A percentile compares a stretch with the other conserved stretches of the same genome.
phyloP scores from a whole-genome alignment of 2,113 vertebrate genomes.

The Osmerus eperlanus region DNA sequence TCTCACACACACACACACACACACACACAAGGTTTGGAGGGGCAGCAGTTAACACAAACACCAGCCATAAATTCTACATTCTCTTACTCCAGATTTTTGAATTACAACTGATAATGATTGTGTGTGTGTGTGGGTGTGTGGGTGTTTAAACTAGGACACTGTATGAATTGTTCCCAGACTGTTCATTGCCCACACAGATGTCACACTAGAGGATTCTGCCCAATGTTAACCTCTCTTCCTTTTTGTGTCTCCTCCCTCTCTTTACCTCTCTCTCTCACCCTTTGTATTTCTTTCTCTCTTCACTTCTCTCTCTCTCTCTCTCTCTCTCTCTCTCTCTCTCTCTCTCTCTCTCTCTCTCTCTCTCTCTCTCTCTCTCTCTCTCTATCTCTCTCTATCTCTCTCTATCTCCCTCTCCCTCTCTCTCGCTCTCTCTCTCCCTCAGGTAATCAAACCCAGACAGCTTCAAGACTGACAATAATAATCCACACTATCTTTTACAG shows the following conservation, averaged over 20 bases:
- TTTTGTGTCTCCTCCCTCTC: neutral
- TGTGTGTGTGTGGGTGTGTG: no score
- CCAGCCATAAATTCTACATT: no score
- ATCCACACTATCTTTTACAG: no score
- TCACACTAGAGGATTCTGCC: neutral
- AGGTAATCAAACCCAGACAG: no score
- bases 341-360: neutral
- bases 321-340: neutral
- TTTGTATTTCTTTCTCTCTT: neutral
- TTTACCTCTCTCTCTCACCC: neutral
- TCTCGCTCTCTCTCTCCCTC: no score
- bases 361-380: neutral
- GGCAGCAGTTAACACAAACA: no score
- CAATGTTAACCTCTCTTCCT: neutral
- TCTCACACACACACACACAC: no score
- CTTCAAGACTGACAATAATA: no score
- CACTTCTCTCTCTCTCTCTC: neutral
- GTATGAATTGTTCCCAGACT: no score
- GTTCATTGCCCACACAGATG: neutral
- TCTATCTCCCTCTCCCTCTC: neutral
- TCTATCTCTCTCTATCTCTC: neutral
- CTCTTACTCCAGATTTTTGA: no score
- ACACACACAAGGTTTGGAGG: no score
- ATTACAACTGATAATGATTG: no score
- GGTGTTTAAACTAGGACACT: neutral